Evolutionary conservation across 2,113 vertebrate species (phyloP).

Genomic region (Plestiodon gilberti): DNA sequence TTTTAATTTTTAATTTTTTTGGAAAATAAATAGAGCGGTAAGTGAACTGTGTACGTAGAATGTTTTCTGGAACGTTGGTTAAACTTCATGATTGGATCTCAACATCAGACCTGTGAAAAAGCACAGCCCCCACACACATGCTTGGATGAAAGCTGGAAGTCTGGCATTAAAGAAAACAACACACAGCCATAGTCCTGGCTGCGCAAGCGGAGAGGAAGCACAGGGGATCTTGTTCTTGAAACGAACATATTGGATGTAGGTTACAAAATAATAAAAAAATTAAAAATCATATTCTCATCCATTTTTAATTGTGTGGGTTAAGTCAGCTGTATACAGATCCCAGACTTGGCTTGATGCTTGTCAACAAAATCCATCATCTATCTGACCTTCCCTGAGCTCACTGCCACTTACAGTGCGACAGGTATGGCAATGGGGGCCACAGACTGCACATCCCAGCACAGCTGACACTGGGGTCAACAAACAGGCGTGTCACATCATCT

Average conservation of each 20-base stretch:
- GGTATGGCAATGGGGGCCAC: neutral
- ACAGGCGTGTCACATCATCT: neutral
- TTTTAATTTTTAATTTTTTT: slow-evolving; percentile 58
- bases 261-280: slow-evolving; percentile 39
- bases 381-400: slow-evolving; percentile 28
- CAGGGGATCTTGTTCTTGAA: slow-evolving; percentile 31
- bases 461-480: neutral
- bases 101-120: slow-evolving; percentile 47
- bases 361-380: neutral
- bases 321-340: neutral
- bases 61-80: slow-evolving; percentile 60
- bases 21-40: slow-evolving; percentile 80
- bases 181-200: neutral
- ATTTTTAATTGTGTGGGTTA: slow-evolving; percentile 38
- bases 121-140: neutral
- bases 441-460: neutral
- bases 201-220: neutral
- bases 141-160: slow-evolving; percentile 16
- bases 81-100: slow-evolving; percentile 75
- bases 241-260: slow-evolving; percentile 13
- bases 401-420: neutral
- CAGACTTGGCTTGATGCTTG: neutral
- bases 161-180: neutral
- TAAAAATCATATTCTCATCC: neutral
- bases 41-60: slow-evolving; percentile 62